phyloP scores from a whole-genome alignment of 1,140 invertebrate species.

The Triops cancriformis region DNA sequence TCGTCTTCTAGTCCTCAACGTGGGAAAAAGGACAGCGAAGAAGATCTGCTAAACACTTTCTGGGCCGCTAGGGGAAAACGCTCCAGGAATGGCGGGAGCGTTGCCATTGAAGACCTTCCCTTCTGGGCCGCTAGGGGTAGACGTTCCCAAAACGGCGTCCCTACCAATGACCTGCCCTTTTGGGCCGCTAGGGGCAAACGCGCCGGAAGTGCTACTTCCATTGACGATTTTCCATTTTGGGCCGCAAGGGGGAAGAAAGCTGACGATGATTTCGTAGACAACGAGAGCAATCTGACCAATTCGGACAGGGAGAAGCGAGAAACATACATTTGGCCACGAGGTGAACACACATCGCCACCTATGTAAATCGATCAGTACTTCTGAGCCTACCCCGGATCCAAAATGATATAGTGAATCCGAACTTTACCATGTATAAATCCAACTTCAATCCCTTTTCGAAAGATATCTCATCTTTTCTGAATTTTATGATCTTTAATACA shows the following conservation, averaged over 20 bases:
- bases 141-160: conserved; percentile 30
- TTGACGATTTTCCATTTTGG: conserved; percentile 32
- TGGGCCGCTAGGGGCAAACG: conserved; percentile 34
- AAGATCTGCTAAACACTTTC: background rate
- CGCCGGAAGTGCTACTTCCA: too few relatives aligned
- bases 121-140: conserved; percentile 35
- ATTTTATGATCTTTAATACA: too few relatives aligned
- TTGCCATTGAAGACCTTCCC: conserved; percentile 30
- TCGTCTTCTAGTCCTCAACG: background rate
- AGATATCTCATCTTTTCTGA: too few relatives aligned
- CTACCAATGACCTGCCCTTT: conserved; percentile 32
- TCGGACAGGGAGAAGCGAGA: background rate
- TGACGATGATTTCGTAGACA: conserved; percentile 23
- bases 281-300: background rate
- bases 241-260: conserved; percentile 36
- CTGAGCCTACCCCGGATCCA: background rate
- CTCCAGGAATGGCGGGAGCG: conserved; percentile 31
- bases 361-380: background rate
- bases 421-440: too few relatives aligned
- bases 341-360: background rate
- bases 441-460: too few relatives aligned
- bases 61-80: conserved; percentile 29
- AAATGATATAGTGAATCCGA: too few relatives aligned
- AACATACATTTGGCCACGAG: background rate
- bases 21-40: conserved; percentile 16